These are phyloP conservation scores for Dromococcyx pavoninus DNA, from an alignment of 2,797 vertebrate genomes.

Conservation along the genomic window DNA sequence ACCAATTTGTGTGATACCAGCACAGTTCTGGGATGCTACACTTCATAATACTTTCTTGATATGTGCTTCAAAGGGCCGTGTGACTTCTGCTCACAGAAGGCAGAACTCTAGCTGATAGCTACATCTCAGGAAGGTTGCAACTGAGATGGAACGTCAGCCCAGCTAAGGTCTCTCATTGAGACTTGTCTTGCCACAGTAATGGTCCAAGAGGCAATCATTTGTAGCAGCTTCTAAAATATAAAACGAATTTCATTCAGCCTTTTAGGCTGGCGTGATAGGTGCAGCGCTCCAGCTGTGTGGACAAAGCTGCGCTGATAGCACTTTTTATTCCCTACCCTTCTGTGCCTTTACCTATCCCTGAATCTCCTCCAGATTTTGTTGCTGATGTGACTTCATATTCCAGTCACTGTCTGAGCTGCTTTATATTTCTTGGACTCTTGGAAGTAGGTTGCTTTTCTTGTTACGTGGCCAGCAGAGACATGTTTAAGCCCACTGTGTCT, in stretches of 20 bases:
- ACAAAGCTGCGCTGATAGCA: not conserved
- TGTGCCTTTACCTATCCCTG: not conserved
- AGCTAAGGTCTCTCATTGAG: not conserved
- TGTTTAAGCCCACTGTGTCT: not conserved
- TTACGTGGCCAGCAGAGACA: rapidly evolving
- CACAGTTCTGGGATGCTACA: not conserved
- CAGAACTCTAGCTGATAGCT: not conserved
- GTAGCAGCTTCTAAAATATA: not conserved
- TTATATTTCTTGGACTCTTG: not conserved
- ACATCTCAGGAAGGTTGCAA: not conserved
- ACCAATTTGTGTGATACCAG: not conserved
- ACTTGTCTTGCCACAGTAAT: not conserved
- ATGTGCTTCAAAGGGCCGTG: rapidly evolving
- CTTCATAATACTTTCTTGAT: not conserved
- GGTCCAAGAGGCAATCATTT: not conserved
- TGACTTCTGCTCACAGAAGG: not conserved
- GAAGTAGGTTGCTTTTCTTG: not conserved
- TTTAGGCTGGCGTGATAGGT: not conserved
- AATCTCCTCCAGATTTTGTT: not conserved
- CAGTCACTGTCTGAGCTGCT: not conserved
- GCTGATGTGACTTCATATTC: not conserved
- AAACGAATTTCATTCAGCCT: not conserved
- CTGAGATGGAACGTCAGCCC: not conserved
- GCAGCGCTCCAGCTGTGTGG: rapidly evolving
- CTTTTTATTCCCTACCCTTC: not conserved